phyloP scores from a whole-genome alignment of 2,113 vertebrate species.

The Serinus canaria region DNA sequence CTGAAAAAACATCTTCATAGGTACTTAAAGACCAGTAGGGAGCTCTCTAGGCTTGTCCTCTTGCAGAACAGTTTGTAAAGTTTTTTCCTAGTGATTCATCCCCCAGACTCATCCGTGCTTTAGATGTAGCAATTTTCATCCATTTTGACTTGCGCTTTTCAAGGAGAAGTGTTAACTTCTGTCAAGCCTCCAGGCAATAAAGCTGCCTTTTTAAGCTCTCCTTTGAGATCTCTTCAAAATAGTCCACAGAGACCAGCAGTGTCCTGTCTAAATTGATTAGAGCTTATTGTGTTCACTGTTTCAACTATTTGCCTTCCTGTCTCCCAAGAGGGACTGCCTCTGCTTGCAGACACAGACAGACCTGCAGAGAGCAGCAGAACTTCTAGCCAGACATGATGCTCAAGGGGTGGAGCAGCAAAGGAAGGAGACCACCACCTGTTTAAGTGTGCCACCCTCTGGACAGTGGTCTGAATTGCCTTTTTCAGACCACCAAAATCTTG shows the following conservation, averaged over 20 bases:
- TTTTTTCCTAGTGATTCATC: background rate
- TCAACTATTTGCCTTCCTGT: background rate
- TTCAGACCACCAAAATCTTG: background rate
- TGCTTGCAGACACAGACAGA: background rate
- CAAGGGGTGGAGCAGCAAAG: background rate
- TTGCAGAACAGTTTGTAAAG: background rate
- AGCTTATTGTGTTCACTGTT: background rate
- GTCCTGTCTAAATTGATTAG: background rate
- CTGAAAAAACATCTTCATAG: background rate
- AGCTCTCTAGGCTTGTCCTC: background rate
- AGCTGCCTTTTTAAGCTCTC: constrained; percentile 56
- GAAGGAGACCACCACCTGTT: background rate
- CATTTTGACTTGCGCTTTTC: constrained; percentile 51
- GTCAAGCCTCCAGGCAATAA: constrained; percentile 55
- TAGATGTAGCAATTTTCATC: background rate
- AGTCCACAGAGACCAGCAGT: background rate
- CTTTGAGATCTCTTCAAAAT: constrained; percentile 23
- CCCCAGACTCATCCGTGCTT: background rate
- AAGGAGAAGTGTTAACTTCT: constrained; percentile 49
- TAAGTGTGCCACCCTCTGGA: background rate
- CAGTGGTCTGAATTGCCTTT: background rate
- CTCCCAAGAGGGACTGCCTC: background rate
- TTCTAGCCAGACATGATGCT: background rate
- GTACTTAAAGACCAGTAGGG: background rate
- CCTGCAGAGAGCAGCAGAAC: background rate